These are phyloP conservation scores for Plagodis dolabraria DNA, from an alignment of 2,888 invertebrate genomes.

Conservation along the genomic window DNA sequence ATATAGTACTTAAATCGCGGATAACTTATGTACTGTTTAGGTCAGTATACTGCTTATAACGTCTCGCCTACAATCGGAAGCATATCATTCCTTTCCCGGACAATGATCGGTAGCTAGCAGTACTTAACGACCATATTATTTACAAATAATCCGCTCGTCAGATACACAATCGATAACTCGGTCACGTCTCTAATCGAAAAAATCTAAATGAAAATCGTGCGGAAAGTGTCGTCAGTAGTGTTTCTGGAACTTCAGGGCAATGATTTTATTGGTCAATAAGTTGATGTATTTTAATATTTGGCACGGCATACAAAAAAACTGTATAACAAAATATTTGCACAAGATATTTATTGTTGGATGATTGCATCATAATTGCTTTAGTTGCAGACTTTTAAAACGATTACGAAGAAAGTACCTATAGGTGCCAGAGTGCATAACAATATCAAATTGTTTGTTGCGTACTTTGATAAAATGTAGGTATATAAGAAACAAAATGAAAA, in stretches of 20 bases:
- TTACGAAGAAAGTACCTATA: too few relatives aligned
- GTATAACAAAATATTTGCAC: too few relatives aligned
- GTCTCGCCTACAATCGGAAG: constrained; percentile 6
- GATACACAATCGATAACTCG: constrained; percentile 54
- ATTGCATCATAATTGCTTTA: too few relatives aligned
- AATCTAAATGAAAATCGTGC: constrained; percentile 68
- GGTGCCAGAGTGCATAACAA: too few relatives aligned
- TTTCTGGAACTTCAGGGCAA: constrained; percentile 20
- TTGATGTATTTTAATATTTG: too few relatives aligned
- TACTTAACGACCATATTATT: constrained; percentile 65
- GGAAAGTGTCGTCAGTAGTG: constrained; percentile 62
- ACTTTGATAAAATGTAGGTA: too few relatives aligned
- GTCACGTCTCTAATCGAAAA: constrained; percentile 73
- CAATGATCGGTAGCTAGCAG: constrained; percentile 54
- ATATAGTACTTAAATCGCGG: not conserved
- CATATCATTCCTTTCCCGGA: constrained; percentile 20
- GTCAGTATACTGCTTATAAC: not conserved
- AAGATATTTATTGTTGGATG: too few relatives aligned
- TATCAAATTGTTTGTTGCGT: too few relatives aligned
- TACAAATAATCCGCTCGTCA: constrained; percentile 68
- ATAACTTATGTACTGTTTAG: constrained; percentile 8
- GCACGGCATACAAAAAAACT: too few relatives aligned
- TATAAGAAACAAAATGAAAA: too few relatives aligned
- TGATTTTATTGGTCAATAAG: not conserved
- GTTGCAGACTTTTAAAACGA: too few relatives aligned